Evolutionary conservation across 2,888 invertebrate genomes (phyloP), one percentile per base, ranked within the genome.

Genomic region (Leptinotarsa juncta): DNA sequence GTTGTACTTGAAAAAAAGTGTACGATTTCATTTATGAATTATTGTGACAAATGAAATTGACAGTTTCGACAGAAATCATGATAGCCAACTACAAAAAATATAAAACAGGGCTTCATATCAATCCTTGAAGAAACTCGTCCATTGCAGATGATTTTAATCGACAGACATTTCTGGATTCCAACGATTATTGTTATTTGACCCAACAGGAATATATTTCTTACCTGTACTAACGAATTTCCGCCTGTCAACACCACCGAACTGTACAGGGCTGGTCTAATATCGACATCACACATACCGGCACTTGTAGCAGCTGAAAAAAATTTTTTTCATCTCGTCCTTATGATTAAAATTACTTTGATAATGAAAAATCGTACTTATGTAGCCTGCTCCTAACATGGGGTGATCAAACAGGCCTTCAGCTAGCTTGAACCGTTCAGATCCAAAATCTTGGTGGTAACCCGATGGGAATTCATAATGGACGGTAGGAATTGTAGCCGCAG

Each of bases 391-490:
- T 3, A 98, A 89, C 94, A 96, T 95, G 0, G 95, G 94, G 85
- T 95, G 97, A 86, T 99, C 99, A 88, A 99, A 99, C 48, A 99
- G 90, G 66, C 96, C 96, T 89, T 99, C 99, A 0, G 98, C 94
- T 76, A 99, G 92, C 84, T 95, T 94, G 87, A 98, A 98, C 80
- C 99, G 89, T 88, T 99, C 99, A 0, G 94, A 92, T 18, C 96
- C 95, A 88, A 98, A 99, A 88, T 99, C 99, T 90, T 96, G 95
- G 88, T 97, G 97, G 88, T 96, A 99, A 0, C 99, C 99, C 81
- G 96, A 96, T 0, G 99, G 99, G 89, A 99, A 98, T 89, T 99
- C 98, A 88, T 98, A 98, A 87, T 97, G 96, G 12, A 94, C 93
- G n/a, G 95, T 94, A 1, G 99, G 99, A 83, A 97, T 94, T 65